A percentile compares a stretch with the other conserved stretches of the same genome.
phyloP scores from a whole-genome alignment of 1,140 invertebrate species.

The Aphaenogaster floridana region DNA sequence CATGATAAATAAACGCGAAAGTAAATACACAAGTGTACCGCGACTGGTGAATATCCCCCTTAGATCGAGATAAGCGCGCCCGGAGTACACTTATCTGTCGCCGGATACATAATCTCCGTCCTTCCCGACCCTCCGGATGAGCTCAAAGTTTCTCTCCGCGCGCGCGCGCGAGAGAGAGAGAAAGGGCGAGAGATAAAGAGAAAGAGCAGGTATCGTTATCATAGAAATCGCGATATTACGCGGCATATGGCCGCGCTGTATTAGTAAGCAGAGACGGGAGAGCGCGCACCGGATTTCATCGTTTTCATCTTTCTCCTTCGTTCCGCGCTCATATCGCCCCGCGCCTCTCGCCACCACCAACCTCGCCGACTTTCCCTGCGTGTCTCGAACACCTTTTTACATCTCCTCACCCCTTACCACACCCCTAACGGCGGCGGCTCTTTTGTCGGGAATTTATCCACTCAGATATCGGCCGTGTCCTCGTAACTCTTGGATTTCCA shows the following conservation, averaged over 20 bases:
- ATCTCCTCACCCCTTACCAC: not conserved
- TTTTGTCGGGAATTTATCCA: conserved; percentile 64
- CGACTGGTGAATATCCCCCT: conserved; percentile 57
- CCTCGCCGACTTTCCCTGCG: not conserved
- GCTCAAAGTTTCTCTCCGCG: conserved; percentile 36
- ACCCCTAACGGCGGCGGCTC: conserved; percentile 2
- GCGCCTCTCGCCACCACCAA: not conserved
- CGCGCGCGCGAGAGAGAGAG: not conserved
- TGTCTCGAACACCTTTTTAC: conserved; percentile 46
- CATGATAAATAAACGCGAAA: conserved; percentile 70
- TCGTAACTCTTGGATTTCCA: conserved; percentile 53
- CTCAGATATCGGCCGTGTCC: conserved; percentile 46
- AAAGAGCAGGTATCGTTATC: conserved; percentile 67
- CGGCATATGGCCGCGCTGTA: conserved; percentile 71
- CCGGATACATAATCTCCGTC: conserved; percentile 64
- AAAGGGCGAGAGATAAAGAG: conserved; percentile 3
- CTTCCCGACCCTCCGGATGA: not conserved
- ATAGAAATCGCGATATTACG: conserved; percentile 79
- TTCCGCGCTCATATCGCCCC: not conserved
- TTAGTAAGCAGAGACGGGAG: conserved; percentile 70
- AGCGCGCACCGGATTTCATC: conserved; percentile 64
- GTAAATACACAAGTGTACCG: conserved; percentile 55
- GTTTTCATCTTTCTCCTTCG: conserved; percentile 39
- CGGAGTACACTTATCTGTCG: conserved; percentile 53
- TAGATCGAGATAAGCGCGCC: conserved; percentile 68